These are phyloP conservation scores for Nibea albiflora DNA, from an alignment of 2,113 vertebrate species.

Conservation along the genomic window DNA sequence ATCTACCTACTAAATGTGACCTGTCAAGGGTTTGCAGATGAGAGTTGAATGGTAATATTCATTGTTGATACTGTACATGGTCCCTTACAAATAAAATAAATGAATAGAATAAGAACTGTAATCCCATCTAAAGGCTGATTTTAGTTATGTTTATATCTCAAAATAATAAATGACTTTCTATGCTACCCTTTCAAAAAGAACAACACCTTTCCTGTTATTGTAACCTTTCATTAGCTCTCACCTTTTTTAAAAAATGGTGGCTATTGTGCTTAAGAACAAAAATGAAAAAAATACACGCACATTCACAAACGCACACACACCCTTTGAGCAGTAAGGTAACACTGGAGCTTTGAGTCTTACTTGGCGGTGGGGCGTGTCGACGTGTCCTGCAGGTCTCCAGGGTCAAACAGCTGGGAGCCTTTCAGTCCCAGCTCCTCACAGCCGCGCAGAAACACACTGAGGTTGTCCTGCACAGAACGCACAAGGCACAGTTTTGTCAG, in stretches of 20 bases:
- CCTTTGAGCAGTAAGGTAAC: background rate
- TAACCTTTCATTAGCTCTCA: no score
- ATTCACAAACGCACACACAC: background rate
- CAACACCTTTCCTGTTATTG: background rate
- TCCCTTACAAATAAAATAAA: background rate
- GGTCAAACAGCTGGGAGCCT: constrained; percentile 97
- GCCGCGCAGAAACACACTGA: constrained; percentile 93
- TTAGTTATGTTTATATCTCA: background rate
- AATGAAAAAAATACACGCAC: background rate
- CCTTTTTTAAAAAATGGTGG: background rate
- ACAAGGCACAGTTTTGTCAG: constrained; percentile 34
- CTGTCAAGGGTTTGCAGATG: background rate
- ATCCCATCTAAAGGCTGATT: background rate
- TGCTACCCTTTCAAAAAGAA: background rate
- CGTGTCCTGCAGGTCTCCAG: constrained; percentile 94
- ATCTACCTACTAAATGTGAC: no score
- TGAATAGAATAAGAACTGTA: background rate
- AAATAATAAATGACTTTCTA: background rate
- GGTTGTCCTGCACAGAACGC: constrained; percentile 90
- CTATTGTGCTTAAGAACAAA: background rate
- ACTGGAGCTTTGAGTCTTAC: constrained; percentile 83
- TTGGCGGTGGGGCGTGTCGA: constrained; percentile 88
- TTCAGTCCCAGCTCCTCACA: constrained; percentile 97
- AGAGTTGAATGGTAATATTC: background rate
- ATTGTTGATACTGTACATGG: background rate